Evolutionary conservation across 2,797 vertebrate species (phyloP).

Genomic region (Crocodylus rhombifer): DNA sequence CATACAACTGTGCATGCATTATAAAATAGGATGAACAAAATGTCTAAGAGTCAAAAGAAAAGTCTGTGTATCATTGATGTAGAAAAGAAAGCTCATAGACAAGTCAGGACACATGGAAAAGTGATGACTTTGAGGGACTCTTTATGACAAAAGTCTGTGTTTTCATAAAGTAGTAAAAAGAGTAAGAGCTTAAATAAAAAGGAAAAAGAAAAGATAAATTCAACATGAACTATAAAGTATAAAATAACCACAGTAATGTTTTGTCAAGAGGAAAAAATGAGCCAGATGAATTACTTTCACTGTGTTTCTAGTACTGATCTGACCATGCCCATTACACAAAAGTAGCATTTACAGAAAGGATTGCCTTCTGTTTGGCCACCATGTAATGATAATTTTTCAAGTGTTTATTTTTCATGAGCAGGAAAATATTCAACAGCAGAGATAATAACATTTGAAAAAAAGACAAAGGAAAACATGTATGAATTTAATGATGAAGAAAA

Average conservation of each 20-base stretch:
- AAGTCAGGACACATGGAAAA: constrained; percentile 46
- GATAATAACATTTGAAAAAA: constrained; percentile 21
- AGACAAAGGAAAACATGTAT: not conserved
- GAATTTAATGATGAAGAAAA: not conserved
- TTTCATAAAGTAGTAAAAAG: constrained; percentile 53
- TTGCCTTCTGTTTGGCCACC: constrained; percentile 34
- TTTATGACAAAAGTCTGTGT: constrained; percentile 46
- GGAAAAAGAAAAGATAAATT: not conserved
- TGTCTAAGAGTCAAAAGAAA: constrained; percentile 55
- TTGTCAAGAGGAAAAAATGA: not conserved
- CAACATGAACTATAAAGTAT: constrained; percentile 15
- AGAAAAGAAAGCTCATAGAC: constrained; percentile 19
- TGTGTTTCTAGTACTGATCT: constrained; percentile 31
- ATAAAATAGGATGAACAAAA: constrained; percentile 66
- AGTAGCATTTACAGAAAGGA: constrained; percentile 48
- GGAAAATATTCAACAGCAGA: constrained; percentile 17
- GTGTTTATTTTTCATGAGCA: constrained; percentile 52
- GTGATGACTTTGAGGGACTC: constrained; percentile 63
- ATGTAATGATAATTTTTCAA: constrained; percentile 49
- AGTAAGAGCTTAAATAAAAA: constrained; percentile 6
- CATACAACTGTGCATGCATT: constrained; percentile 55
- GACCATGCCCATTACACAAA: constrained; percentile 22
- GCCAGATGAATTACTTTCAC: constrained; percentile 37
- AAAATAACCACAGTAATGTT: not conserved
- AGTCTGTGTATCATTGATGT: constrained; percentile 52